A percentile compares a stretch with the other conserved stretches of the same genome.
These are phyloP conservation scores for Lithobates pipiens DNA, from an alignment of 2,797 vertebrate genomes.

Conservation along the genomic window DNA sequence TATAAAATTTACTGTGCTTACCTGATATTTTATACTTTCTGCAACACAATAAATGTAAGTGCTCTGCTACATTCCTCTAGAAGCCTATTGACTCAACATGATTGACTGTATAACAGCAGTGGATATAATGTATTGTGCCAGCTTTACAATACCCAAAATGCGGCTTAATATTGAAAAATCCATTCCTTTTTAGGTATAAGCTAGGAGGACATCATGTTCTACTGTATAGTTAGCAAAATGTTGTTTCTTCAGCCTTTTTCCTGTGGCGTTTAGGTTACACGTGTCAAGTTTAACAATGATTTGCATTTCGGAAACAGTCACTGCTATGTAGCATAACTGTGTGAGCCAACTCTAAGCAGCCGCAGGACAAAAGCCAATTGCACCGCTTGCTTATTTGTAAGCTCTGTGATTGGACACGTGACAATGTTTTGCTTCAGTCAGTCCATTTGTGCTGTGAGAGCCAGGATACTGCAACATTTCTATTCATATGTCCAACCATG, in stretches of 20 bases:
- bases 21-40: background rate
- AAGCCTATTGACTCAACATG: background rate
- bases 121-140: background rate
- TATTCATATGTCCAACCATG: background rate
- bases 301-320: background rate
- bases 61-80: background rate
- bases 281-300: background rate
- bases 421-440: background rate
- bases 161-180: conserved; percentile 3
- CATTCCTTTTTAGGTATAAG: background rate
- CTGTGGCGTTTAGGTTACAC: background rate
- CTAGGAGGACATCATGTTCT: background rate
- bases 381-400: background rate
- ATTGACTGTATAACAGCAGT: conserved; percentile 20
- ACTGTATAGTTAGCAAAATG: background rate
- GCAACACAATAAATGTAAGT: conserved; percentile 7
- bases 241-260: background rate
- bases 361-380: background rate
- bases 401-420: background rate
- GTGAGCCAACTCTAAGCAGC: background rate
- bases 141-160: conserved; percentile 24
- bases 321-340: background rate
- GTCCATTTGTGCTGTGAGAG: background rate
- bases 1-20: conserved; percentile 1
- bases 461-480: background rate